Base-by-base conservation (phyloP, 2,113 vertebrate genomes). In the Myrmecophaga tridactyla region DNA sequence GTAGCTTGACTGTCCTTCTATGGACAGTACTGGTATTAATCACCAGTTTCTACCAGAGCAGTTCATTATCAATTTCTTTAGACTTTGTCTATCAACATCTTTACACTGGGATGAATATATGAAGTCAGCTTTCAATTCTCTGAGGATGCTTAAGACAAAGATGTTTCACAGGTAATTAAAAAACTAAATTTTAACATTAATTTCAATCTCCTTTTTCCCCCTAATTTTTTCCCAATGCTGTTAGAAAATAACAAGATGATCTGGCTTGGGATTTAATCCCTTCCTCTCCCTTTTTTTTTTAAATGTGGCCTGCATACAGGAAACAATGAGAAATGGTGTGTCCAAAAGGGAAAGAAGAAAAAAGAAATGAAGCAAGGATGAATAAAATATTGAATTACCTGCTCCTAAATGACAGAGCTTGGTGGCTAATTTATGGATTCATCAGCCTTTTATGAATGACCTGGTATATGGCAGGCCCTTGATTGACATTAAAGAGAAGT, bases 111-210 rank as follows among this genome's bases (percentile, higher is more conserved):
- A 53, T 43, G 3, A 78, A 62, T n/a, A 87, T 46, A 36, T 8
- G 8, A 77, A 63, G 48, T 58, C 39, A 77, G 25, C 34, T 95
- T 96, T 90, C 51, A 94, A 58, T 89, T 75, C 83, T 85, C 34
- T 92, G 58, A 67, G 21, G 15, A 86, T 75, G 20, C 36, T 75
- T 92, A 85, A 58, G 53, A 78, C 41, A 48, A 91, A 89, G 27
- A 83, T 41, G 82, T n/a, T 87, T 36, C 18, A 60, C 31, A 15
- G 39, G 29, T 75, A 94, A 86, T 70, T 91, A 58, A 83, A 77
- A 48, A 76, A 75, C 56, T 89, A 77, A 83, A 78, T 92, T 86
- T 94, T 95, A 89, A 46, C 69, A 39, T 87, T 73, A 43, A 63
- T 81, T 90, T 76, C 3, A 85, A 34, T 84, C n/a, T 85, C 39